phyloP scores from a whole-genome alignment of 2,797 vertebrate species.

The Alexandromys oeconomus region DNA sequence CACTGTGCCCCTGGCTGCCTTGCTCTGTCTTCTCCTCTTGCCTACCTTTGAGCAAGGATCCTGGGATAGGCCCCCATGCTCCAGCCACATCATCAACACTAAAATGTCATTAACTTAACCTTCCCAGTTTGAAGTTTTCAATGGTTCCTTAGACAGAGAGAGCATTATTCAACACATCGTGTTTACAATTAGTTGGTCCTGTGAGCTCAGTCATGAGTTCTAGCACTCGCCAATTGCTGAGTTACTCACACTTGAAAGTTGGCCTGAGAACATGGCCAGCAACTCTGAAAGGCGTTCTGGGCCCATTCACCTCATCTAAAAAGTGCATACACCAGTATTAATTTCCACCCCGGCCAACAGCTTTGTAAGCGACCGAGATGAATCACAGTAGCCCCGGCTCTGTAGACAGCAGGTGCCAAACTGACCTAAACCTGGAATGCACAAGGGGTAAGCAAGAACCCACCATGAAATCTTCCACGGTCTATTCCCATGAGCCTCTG shows the following conservation, averaged over 20 bases:
- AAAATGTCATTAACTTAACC: background rate
- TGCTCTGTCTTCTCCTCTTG: background rate
- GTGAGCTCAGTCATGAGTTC: slow-evolving; percentile 42
- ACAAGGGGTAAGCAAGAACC: background rate
- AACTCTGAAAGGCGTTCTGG: background rate
- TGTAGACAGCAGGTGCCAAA: slow-evolving; percentile 28
- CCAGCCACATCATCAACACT: background rate
- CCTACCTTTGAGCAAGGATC: background rate
- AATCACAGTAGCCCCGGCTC: background rate
- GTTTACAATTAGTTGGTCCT: background rate
- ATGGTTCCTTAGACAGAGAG: background rate
- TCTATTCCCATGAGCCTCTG: background rate
- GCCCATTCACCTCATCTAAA: background rate
- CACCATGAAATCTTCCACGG: background rate
- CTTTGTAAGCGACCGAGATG: background rate
- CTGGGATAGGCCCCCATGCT: background rate
- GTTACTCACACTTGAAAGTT: slow-evolving; percentile 39
- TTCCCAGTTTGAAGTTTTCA: background rate
- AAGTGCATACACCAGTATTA: background rate
- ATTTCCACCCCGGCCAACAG: background rate
- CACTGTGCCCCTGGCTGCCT: accelerated
- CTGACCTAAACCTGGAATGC: slow-evolving; percentile 43
- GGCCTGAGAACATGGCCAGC: background rate
- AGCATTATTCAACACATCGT: background rate
- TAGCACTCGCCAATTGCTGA: background rate